phyloP scores from a whole-genome alignment of 35 echinoderm and acorn worm species.

The Apostichopus californicus region DNA sequence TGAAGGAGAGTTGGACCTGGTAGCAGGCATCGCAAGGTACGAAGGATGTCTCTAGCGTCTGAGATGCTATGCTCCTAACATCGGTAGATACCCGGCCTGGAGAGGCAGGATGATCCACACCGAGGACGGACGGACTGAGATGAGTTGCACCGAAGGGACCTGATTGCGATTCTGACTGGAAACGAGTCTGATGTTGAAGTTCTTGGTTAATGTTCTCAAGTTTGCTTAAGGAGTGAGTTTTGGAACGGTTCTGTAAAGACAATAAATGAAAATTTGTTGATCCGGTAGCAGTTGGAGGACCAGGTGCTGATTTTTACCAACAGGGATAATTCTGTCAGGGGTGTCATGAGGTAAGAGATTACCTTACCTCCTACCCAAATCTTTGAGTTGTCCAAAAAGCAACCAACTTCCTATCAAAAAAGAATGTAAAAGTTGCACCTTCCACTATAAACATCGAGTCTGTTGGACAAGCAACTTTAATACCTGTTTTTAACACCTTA shows the following conservation, averaged over 20 bases:
- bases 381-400: too few relatives aligned
- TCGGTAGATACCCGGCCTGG: slow-evolving; percentile 47
- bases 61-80: slow-evolving; percentile 75
- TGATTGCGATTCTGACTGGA: slow-evolving; percentile 9
- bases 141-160: not conserved
- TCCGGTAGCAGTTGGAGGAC: too few relatives aligned
- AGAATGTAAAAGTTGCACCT: too few relatives aligned
- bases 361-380: too few relatives aligned
- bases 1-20: slow-evolving; percentile 77
- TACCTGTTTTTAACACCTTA: too few relatives aligned
- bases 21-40: slow-evolving; percentile 94
- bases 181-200: slow-evolving; percentile 66
- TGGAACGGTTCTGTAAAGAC: slow-evolving; percentile 74
- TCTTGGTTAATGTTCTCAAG: slow-evolving; percentile 84
- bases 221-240: slow-evolving; percentile 78
- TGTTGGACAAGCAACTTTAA: too few relatives aligned
- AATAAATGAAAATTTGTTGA: not conserved
- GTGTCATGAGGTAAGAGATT: too few relatives aligned
- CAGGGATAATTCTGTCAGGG: too few relatives aligned
- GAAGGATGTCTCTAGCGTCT: slow-evolving; percentile 94
- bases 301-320: too few relatives aligned
- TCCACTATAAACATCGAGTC: too few relatives aligned
- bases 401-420: too few relatives aligned
- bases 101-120: not conserved
- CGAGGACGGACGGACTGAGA: not conserved